Evolutionary conservation across 2,888 invertebrate species (phyloP).

Genomic region (Lutraria lutraria): DNA sequence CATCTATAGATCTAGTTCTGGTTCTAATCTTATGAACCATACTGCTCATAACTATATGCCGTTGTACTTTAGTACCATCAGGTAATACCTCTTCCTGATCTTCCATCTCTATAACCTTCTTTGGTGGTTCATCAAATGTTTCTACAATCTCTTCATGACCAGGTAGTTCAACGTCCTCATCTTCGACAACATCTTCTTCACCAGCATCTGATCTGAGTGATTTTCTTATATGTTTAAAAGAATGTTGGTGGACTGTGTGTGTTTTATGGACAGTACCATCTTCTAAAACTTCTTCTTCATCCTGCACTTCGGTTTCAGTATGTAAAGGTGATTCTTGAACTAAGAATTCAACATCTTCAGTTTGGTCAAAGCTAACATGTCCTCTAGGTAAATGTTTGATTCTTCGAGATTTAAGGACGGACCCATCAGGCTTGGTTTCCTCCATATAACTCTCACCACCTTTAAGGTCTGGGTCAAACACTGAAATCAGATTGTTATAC

Average conservation of each 20-base stretch:
- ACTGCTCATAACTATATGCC: constrained; percentile 80
- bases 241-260: constrained; percentile 75
- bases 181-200: constrained; percentile 75
- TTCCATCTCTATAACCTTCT: constrained; percentile 74
- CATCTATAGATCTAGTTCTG: constrained; percentile 79
- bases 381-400: constrained; percentile 71
- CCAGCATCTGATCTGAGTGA: constrained; percentile 73
- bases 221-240: constrained; percentile 74
- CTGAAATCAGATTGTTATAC: constrained; percentile 78
- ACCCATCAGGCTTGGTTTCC: constrained; percentile 81
- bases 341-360: constrained; percentile 73
- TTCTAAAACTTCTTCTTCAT: constrained; percentile 79
- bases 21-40: constrained; percentile 81
- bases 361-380: constrained; percentile 76
- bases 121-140: constrained; percentile 76
- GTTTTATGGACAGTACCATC: constrained; percentile 82
- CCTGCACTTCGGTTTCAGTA: constrained; percentile 75
- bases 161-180: constrained; percentile 74
- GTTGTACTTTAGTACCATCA: constrained; percentile 81
- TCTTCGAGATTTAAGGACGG: constrained; percentile 76
- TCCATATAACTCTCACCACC: constrained; percentile 73
- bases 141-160: constrained; percentile 68
- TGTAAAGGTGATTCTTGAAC: constrained; percentile 74
- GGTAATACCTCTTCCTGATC: constrained; percentile 79
- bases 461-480: constrained; percentile 75